Conservation (phyloP, 1,140 invertebrate genomes). For the Neodiprion pinetum region DNA sequence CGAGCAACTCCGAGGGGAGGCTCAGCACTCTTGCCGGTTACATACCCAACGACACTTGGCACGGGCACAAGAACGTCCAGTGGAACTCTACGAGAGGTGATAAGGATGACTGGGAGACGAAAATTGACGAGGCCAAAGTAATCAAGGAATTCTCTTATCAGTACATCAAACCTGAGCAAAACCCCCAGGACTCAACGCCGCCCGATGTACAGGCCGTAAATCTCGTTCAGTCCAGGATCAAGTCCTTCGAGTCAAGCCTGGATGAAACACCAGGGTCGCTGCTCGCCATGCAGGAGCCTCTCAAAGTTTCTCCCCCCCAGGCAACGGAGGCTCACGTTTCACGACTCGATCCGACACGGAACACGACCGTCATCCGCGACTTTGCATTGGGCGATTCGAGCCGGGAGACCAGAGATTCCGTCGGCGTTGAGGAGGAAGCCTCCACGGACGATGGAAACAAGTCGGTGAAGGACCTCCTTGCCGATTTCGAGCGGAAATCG, state of each 20-base stretch:
- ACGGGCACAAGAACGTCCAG: constrained; percentile 49
- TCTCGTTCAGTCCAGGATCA: constrained; percentile 63
- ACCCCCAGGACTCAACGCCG: constrained; percentile 17
- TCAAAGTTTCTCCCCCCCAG: constrained; percentile 56
- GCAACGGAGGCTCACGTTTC: constrained; percentile 61
- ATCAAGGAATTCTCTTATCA: constrained; percentile 61
- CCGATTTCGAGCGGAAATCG: constrained; percentile 64
- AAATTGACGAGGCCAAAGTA: constrained; percentile 56
- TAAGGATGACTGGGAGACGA: constrained; percentile 49
- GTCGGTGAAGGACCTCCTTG: constrained; percentile 63
- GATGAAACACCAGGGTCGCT: constrained; percentile 34
- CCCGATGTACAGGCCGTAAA: constrained; percentile 41
- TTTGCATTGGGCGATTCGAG: constrained; percentile 36
- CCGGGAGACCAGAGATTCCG: constrained; percentile 13
- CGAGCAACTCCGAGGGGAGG: constrained; percentile 28
- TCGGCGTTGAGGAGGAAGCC: constrained; percentile 17
- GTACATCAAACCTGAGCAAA: constrained; percentile 52
- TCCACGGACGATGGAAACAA: constrained; percentile 43
- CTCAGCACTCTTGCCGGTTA: constrained; percentile 37
- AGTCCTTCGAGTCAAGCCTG: constrained; percentile 55
- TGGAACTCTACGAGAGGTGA: constrained; percentile 45
- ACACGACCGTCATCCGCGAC: constrained; percentile 32
- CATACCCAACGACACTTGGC: constrained; percentile 39
- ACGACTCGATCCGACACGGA: constrained; percentile 43
- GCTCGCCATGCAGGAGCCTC: constrained; percentile 57